Conservation (phyloP, 2,113 vertebrate species). For the Zeus faber region DNA sequence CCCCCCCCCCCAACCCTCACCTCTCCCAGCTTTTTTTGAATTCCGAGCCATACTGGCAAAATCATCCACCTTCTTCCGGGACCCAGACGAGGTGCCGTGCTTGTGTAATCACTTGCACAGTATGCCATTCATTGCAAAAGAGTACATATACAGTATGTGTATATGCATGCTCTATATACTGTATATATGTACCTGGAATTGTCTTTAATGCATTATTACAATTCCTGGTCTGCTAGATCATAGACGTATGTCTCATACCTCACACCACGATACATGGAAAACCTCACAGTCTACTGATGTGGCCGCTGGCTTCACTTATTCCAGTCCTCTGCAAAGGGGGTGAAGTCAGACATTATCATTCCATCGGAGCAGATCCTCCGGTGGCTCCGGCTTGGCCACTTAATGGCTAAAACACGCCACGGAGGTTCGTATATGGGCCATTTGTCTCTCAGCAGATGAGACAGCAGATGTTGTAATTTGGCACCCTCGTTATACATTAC, state of each 20-base stretch:
- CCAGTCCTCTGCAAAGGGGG: slow-evolving; percentile 30
- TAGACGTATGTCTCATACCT: too few relatives aligned
- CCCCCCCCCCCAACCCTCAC: slow-evolving; percentile 3
- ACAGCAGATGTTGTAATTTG: too few relatives aligned
- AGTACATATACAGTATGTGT: too few relatives aligned
- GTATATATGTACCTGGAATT: too few relatives aligned
- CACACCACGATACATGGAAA: too few relatives aligned
- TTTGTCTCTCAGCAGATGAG: slow-evolving; percentile 44
- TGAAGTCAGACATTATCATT: slow-evolving; percentile 39
- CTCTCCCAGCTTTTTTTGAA: slow-evolving; percentile 23
- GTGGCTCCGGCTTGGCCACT: slow-evolving; percentile 14
- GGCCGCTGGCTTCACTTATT: slow-evolving; percentile 14
- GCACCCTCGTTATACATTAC: slow-evolving; percentile 6
- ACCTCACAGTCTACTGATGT: slow-evolving; percentile 10
- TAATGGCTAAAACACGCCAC: slow-evolving; percentile 53
- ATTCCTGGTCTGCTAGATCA: too few relatives aligned
- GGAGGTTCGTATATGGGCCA: slow-evolving; percentile 15
- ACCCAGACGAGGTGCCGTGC: neutral
- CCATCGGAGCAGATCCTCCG: slow-evolving; percentile 7
- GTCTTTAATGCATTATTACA: too few relatives aligned
- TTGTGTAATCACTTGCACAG: slow-evolving; percentile 19
- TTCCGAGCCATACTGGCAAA: slow-evolving; percentile 7
- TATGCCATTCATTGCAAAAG: neutral
- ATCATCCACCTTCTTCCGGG: neutral
- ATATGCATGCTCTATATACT: too few relatives aligned